A percentile compares a stretch with the other conserved stretches of the same genome.
Evolutionary conservation across 2,888 invertebrate genomes (phyloP).

Genomic region (Limnephilus rhombicus): DNA sequence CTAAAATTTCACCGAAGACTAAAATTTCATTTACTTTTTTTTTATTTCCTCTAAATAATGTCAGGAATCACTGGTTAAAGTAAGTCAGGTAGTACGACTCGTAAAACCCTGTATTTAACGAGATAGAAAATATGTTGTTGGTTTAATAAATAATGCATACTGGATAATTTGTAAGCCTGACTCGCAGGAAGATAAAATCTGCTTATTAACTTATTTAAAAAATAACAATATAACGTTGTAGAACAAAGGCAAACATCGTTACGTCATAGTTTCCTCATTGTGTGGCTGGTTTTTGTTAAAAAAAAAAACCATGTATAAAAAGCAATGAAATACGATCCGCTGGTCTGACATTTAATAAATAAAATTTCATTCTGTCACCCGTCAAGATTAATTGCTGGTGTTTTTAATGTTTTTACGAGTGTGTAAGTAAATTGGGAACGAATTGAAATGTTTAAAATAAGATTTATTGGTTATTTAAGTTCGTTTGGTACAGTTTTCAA

Average conservation of each 20-base stretch:
- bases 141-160: background rate
- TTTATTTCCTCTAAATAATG: no score
- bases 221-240: background rate
- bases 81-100: no score
- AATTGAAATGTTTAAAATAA: background rate
- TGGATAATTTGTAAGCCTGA: background rate
- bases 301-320: conserved; percentile 17
- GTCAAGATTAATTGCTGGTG: conserved; percentile 57
- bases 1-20: no score
- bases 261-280: background rate
- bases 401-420: conserved; percentile 14
- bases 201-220: background rate
- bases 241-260: background rate
- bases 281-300: background rate
- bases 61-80: no score
- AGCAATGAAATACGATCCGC: conserved; percentile 56
- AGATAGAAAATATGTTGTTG: background rate
- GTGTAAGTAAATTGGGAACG: background rate
- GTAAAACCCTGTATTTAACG: no score
- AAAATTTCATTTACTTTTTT: no score
- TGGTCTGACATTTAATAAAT: conserved; percentile 59
- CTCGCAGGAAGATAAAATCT: background rate
- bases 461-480: background rate
- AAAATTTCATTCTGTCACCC: conserved; percentile 56
- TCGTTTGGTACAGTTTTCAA: background rate